Conservation (phyloP, 2,797 vertebrate species). For the Carduelis carduelis region DNA sequence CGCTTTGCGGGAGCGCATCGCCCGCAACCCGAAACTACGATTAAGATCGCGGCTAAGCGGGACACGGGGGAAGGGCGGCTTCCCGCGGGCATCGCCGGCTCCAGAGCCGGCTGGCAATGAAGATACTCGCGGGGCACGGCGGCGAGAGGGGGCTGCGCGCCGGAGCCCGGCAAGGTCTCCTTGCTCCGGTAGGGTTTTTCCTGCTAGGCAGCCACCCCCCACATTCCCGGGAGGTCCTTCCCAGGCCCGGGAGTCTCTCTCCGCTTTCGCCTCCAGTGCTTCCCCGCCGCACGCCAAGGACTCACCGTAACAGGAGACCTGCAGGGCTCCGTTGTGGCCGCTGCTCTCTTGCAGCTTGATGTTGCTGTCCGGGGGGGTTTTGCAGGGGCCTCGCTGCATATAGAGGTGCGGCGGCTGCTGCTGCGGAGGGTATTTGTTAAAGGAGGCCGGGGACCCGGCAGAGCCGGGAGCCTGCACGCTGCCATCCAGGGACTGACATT, state of each 20-base stretch:
- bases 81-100: background rate
- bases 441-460: conserved; percentile 83
- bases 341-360: conserved; percentile 84
- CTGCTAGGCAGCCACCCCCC: background rate
- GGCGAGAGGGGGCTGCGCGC: background rate
- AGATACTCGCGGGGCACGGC: background rate
- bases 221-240: background rate
- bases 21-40: background rate
- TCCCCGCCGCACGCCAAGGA: background rate
- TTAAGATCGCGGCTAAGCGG: background rate
- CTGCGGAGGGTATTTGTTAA: conserved; percentile 86
- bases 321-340: conserved; percentile 84
- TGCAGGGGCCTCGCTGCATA: conserved; percentile 88
- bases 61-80: background rate
- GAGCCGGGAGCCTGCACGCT: conserved; percentile 62
- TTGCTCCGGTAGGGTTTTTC: background rate
- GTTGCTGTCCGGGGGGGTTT: conserved; percentile 87
- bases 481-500: conserved; percentile 91
- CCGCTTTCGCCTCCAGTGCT: background rate
- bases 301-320: conserved; percentile 93
- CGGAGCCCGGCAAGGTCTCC: background rate
- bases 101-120: background rate
- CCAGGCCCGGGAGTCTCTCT: background rate
- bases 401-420: conserved; percentile 77
- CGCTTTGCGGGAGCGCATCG: background rate